Percentiles rank a stretch among this genome's conserved stretches.
Conservation (phyloP, 2,888 invertebrate species). For the Megaustenia siamemsis region DNA sequence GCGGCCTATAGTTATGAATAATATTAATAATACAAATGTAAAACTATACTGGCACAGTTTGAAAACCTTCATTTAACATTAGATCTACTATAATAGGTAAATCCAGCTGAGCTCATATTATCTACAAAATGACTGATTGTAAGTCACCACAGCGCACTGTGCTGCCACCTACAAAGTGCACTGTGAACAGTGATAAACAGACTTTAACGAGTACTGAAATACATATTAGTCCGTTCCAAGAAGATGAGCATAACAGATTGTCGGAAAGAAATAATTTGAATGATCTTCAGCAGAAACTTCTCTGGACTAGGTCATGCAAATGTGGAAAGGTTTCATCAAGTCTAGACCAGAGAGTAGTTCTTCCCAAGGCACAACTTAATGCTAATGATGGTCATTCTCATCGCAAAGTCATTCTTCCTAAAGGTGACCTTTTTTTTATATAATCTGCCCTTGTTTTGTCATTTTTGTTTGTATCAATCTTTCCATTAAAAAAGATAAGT, state of each 20-base stretch:
- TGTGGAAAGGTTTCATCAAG: neutral
- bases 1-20: no score
- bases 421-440: no score
- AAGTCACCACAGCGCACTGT: neutral
- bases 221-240: neutral
- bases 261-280: neutral
- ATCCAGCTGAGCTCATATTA: neutral
- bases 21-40: no score
- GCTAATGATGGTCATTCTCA: neutral
- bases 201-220: neutral
- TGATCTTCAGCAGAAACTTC: neutral
- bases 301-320: neutral
- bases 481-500: no score
- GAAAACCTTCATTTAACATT: no score
- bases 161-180: neutral
- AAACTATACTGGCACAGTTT: no score
- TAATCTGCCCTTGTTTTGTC: no score
- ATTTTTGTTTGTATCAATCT: no score
- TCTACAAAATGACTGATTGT: neutral
- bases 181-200: neutral
- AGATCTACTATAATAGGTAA: neutral
- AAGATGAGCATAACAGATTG: neutral
- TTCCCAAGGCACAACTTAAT: neutral
- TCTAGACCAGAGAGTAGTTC: neutral
- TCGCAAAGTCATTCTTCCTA: slow-evolving; percentile 5